A percentile compares a stretch with the other conserved stretches of the same genome.
Evolutionary conservation across 53 echinoderm and acorn worm genomes (phyloP).

Genomic region (Holothuria scabra): DNA sequence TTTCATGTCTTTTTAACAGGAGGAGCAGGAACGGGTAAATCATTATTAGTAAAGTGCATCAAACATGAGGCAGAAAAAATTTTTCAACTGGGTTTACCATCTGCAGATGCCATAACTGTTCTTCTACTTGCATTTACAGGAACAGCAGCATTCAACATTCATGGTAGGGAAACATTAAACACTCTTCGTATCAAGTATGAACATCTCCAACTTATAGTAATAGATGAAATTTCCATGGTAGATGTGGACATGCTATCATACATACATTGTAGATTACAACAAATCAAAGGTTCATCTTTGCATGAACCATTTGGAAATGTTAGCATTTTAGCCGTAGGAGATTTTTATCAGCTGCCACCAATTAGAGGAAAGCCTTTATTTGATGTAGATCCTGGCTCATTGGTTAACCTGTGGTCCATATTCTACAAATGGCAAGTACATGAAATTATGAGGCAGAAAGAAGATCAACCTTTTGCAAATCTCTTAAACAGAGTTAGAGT

Average conservation of each 20-base stretch:
- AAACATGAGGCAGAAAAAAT: slow-evolving; percentile 34
- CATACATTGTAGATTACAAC: slow-evolving; percentile 48
- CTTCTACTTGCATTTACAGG: slow-evolving; percentile 52
- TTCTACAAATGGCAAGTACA: slow-evolving; percentile 47
- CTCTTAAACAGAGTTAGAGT: slow-evolving; percentile 33
- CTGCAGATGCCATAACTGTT: slow-evolving; percentile 36
- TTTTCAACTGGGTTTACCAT: neutral
- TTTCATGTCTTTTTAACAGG: slow-evolving; percentile 63
- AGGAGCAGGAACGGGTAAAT: slow-evolving; percentile 67
- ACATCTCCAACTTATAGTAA: slow-evolving; percentile 35
- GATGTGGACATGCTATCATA: slow-evolving; percentile 20
- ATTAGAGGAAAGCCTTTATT: slow-evolving; percentile 33
- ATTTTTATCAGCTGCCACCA: slow-evolving; percentile 57
- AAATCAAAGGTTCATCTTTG: slow-evolving; percentile 24
- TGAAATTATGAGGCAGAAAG: slow-evolving; percentile 54
- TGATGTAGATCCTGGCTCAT: slow-evolving; percentile 12
- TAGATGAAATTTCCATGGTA: slow-evolving; percentile 64
- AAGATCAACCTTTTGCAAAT: slow-evolving; percentile 44
- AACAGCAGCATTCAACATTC: slow-evolving; percentile 61
- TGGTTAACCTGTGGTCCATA: slow-evolving; percentile 43
- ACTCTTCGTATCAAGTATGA: slow-evolving; percentile 35
- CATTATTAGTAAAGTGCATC: slow-evolving; percentile 36
- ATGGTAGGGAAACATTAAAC: slow-evolving; percentile 36
- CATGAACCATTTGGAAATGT: slow-evolving; percentile 49
- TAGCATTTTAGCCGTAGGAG: slow-evolving; percentile 52